Base-by-base conservation (phyloP, 2,888 invertebrate genomes). In the Pheosia gnoma region DNA sequence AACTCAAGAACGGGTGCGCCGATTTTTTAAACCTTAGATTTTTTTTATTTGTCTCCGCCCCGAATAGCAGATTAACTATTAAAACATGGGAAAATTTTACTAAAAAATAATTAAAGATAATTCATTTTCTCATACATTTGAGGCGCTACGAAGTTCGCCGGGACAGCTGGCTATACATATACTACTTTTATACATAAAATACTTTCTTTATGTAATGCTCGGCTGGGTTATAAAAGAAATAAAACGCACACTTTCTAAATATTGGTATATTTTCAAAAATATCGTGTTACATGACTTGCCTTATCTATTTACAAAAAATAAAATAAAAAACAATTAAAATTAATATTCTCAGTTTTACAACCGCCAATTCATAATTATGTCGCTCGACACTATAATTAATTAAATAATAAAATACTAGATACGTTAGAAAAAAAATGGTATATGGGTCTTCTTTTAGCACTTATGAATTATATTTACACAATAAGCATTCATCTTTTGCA, bases 261-360 rank as follows among this genome's bases (percentile, higher is more conserved):
- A 91, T 83, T 90, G 92, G 93, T 93, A 92, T 93, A 93, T 93
- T 93, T 92, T 92, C 90, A 93, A 93, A 93, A 93, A 93, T 93
- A 93, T 93, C 81, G 88, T 91, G 88, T 90, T 91, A 92, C 91
- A 91, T 88, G 90, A 90, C 91, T 90, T 90, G 93, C 89, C 87
- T 88, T 90, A 90, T 91, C 81, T 93, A 92, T 93, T 88, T 92
- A 93, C 93, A 93, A 89, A 89, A 45, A 45, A 10, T 10, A 0
- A 47, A 47, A n/a, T n/a, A n/a, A 89, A 88, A 87, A 80, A 83
- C 75, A 87, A 87, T 85, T 81, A 86, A 85, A 87, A 84, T 80
- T 80, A 85, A 78, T 79, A 71, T 70, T 68, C 72, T 81, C 80
- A 79, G 74, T 81, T 79, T 74, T 79, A 83, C 79, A 84, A 80